Conservation (phyloP, 2,888 invertebrate species). For the Podotricha telesiphe region DNA sequence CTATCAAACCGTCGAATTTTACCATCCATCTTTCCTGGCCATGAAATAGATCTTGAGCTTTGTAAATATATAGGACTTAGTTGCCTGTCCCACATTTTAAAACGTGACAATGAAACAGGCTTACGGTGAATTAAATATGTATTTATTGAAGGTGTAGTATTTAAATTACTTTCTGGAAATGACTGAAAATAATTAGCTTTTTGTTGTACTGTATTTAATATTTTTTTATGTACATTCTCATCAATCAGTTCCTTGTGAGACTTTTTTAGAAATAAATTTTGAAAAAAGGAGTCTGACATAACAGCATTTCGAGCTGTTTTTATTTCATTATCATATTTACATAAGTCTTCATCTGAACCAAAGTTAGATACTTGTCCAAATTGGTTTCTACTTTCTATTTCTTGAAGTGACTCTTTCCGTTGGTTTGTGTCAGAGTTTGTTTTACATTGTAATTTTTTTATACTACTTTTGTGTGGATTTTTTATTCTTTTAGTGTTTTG, state of each 20-base stretch:
- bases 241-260: slow-evolving; percentile 53
- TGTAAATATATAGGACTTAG: slow-evolving; percentile 76
- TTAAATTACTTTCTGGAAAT: slow-evolving; percentile 64
- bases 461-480: slow-evolving; percentile 53
- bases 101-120: slow-evolving; percentile 89
- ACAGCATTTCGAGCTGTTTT: slow-evolving; percentile 84
- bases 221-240: slow-evolving; percentile 68
- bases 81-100: slow-evolving; percentile 85
- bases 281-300: slow-evolving; percentile 87
- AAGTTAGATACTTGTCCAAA: slow-evolving; percentile 67
- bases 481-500: slow-evolving; percentile 66
- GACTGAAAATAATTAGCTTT: slow-evolving; percentile 88
- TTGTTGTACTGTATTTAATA: slow-evolving; percentile 84
- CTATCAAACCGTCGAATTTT: slow-evolving; percentile 79
- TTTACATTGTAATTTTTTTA: slow-evolving; percentile 59
- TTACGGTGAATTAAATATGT: slow-evolving; percentile 87
- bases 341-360: slow-evolving; percentile 59
- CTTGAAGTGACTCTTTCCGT: slow-evolving; percentile 44
- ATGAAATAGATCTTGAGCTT: slow-evolving; percentile 84
- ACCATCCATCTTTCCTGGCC: slow-evolving; percentile 83
- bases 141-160: slow-evolving; percentile 85
- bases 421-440: slow-evolving; percentile 46
- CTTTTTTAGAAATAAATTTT: slow-evolving; percentile 86
- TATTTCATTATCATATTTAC: slow-evolving; percentile 72
- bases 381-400: slow-evolving; percentile 62